Conservation (phyloP, 2,888 invertebrate species). For the Cecidostiba fungosa region DNA sequence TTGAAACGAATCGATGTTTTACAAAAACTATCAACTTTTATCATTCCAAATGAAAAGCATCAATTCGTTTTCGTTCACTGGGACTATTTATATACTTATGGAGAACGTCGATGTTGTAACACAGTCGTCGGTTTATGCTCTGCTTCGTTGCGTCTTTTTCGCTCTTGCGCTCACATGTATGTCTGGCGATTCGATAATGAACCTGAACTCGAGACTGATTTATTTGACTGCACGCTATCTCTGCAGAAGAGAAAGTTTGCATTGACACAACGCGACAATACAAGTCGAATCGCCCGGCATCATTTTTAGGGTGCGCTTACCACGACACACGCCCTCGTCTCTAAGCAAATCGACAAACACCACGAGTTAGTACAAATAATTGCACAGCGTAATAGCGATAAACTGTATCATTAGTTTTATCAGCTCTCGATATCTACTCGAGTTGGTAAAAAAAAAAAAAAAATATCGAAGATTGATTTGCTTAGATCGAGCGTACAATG, state of each 20-base stretch:
- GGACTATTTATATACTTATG: not conserved
- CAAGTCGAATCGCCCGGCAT: slow-evolving; percentile 7
- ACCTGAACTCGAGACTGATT: not conserved
- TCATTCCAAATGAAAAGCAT: not conserved
- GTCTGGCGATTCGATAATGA: slow-evolving; percentile 32
- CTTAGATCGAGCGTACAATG: not conserved
- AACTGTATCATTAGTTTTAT: not conserved
- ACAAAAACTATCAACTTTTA: not conserved
- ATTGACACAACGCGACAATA: slow-evolving; percentile 12
- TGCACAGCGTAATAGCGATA: slow-evolving; percentile 1
- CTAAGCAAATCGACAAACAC: slow-evolving; percentile 13
- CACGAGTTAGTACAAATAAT: not conserved
- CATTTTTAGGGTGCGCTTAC: slow-evolving; percentile 24
- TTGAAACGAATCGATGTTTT: slow-evolving; percentile 6
- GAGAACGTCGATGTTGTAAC: slow-evolving; percentile 37
- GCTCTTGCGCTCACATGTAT: slow-evolving; percentile 50
- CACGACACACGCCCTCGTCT: not conserved
- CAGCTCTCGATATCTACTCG: not conserved
- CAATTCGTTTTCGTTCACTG: slow-evolving; percentile 36
- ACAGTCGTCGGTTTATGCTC: slow-evolving; percentile 29
- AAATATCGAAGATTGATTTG: slow-evolving; percentile 7
- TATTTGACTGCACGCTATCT: not conserved
- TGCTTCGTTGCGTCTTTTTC: slow-evolving; percentile 63
- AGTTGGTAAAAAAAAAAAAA: too few relatives aligned
- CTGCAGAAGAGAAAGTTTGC: not conserved